Conservation (phyloP, 2,888 invertebrate species). For the Syrphus vitripennis region DNA sequence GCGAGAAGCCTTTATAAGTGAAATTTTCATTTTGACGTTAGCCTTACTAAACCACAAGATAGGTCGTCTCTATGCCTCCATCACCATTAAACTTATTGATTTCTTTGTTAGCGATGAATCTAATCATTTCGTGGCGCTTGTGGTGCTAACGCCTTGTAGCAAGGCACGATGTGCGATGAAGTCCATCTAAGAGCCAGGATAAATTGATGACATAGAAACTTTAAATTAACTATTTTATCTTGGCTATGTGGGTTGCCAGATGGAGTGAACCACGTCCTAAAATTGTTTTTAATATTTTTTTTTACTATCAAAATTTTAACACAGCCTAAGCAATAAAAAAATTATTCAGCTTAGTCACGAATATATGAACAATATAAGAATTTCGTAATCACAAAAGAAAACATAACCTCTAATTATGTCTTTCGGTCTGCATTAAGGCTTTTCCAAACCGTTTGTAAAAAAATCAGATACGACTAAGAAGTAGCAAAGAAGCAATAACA, state of each 20-base stretch:
- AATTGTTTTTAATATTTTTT: too few species aligned
- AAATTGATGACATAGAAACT: slow-evolving; percentile 68
- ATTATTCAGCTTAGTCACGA: too few species aligned
- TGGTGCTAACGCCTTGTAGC: slow-evolving; percentile 57
- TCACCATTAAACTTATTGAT: slow-evolving; percentile 50
- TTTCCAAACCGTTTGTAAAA: too few species aligned
- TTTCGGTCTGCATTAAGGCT: too few species aligned
- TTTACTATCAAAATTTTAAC: too few species aligned
- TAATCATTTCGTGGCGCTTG: slow-evolving; percentile 53
- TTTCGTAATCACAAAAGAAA: too few species aligned
- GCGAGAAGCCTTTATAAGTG: slow-evolving; percentile 48
- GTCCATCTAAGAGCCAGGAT: slow-evolving; percentile 47
- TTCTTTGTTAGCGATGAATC: slow-evolving; percentile 27
- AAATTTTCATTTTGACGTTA: slow-evolving; percentile 60
- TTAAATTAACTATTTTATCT: slow-evolving; percentile 52
- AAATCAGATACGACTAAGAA: too few species aligned
- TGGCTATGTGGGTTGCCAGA: not conserved
- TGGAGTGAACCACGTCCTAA: too few species aligned
- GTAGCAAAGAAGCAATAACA: too few species aligned
- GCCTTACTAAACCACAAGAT: slow-evolving; percentile 29
- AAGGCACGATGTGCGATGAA: slow-evolving; percentile 52
- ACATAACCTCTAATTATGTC: too few species aligned
- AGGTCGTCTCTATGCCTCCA: slow-evolving; percentile 9
- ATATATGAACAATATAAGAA: too few species aligned
- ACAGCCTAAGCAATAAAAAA: too few species aligned